Evolutionary conservation across 2,888 invertebrate genomes (phyloP), one percentile per base, ranked within the genome.

Genomic region (Celastrina argiolus): DNA sequence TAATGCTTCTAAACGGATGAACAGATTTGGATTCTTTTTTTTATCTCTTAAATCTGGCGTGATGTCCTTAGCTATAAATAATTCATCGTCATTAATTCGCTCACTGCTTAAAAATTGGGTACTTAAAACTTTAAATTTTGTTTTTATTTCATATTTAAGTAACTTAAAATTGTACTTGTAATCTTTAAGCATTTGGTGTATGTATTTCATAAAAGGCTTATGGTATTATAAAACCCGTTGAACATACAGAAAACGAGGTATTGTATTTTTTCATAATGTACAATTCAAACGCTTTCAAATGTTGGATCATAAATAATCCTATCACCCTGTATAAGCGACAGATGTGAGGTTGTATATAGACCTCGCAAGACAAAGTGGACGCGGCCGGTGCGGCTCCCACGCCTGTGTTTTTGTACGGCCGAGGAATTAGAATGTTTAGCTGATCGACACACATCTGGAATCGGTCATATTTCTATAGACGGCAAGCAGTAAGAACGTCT

Each of bases 311-410:
- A 72, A 72, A 72, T 72, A 73, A 73, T 73, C 71, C 73, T 67
- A 73, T 72, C 71, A 71, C 70, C 70, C 69, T 58, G 72, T 72
- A 74, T 73, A 74, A 74, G 69, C 67, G 61, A 74, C 76, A 71
- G 66, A 73, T 74, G 76, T 74, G 61, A 22, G 68, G 70, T 51
- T 51, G 51, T 69, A 74, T 69, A 74, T 69, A 72, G 71, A 67
- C 67, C 72, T 69, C 73, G 75, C 70, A 74, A 74, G 71, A 74
- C 71, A 73, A 73, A 75, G 74, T 74, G 76, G 76, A 74, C 73
- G 71, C 72, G 68, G 56, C 42, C 68, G 69, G 75, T 66, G 69
- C 70, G 67, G 67, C 76, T 80, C 79, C 76, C 79, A 80, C 78
- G 77, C 71, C 68, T 68, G 63, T 71, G 69, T 74, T 76, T 75